phyloP scores from a whole-genome alignment of 2,113 vertebrate species.

The Halcyon malimbica region DNA sequence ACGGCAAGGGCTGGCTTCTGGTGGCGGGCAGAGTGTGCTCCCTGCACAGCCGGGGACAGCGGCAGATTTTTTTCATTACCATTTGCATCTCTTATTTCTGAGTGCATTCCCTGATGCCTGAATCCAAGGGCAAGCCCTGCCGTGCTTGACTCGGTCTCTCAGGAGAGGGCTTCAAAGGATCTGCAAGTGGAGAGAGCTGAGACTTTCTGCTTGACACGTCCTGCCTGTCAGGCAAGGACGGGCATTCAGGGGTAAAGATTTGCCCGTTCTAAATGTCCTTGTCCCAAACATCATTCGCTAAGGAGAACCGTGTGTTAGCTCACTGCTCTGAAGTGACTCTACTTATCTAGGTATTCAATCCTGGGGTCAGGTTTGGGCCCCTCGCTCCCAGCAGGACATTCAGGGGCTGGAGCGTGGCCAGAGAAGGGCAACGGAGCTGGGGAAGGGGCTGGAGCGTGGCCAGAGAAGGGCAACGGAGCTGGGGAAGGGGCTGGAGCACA shows the following conservation, averaged over 20 bases:
- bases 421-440: no score
- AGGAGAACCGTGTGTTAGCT: neutral
- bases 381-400: no score
- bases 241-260: neutral
- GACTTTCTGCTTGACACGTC: neutral
- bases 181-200: neutral
- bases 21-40: neutral
- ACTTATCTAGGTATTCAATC: neutral
- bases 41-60: neutral
- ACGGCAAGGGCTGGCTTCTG: neutral
- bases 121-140: neutral
- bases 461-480: no score
- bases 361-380: neutral
- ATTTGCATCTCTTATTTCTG: conserved; percentile 49
- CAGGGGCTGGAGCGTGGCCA: no score
- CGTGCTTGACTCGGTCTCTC: neutral
- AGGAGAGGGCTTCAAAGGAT: neutral
- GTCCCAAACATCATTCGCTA: neutral
- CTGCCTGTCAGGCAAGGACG: neutral
- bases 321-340: neutral
- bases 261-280: neutral
- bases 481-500: no score
- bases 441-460: no score
- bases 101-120: conserved; percentile 8
- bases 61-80: conserved; percentile 41